phyloP scores from a whole-genome alignment of 2,888 invertebrate species.

The Plagodis dolabraria region DNA sequence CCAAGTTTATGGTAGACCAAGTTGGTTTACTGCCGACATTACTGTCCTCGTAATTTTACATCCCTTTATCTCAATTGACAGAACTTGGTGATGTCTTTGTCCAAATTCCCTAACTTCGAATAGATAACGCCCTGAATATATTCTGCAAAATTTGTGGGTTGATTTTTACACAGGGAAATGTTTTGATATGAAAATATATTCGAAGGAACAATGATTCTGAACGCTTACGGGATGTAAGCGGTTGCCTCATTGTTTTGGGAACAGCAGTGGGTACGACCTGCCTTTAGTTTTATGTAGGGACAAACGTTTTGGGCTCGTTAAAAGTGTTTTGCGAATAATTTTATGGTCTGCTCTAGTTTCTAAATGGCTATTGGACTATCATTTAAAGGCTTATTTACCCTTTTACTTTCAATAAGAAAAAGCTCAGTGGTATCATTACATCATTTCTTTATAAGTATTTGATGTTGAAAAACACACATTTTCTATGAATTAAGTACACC shows the following conservation, averaged over 20 bases:
- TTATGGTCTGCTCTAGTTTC: slow-evolving; percentile 18
- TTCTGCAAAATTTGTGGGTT: slow-evolving; percentile 46
- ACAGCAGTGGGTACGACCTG: slow-evolving; percentile 29
- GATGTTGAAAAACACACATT: neutral
- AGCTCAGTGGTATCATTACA: slow-evolving; percentile 15
- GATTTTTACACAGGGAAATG: slow-evolving; percentile 42
- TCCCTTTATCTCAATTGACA: slow-evolving; percentile 77
- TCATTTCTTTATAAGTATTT: too few species aligned
- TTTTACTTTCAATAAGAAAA: slow-evolving; percentile 16
- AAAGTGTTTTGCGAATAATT: slow-evolving; percentile 34
- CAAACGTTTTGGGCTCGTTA: slow-evolving; percentile 37
- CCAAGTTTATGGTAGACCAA: slow-evolving; percentile 57
- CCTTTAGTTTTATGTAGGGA: slow-evolving; percentile 35
- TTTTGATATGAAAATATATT: slow-evolving; percentile 37
- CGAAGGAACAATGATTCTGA: slow-evolving; percentile 33
- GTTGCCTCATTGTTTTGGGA: slow-evolving; percentile 39
- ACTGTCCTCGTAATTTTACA: slow-evolving; percentile 75
- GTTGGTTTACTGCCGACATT: slow-evolving; percentile 67
- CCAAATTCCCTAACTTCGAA: slow-evolving; percentile 53
- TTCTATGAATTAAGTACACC: neutral
- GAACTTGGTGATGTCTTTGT: slow-evolving; percentile 74
- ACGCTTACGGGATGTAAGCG: slow-evolving; percentile 36
- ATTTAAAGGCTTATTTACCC: slow-evolving; percentile 20
- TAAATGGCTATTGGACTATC: slow-evolving; percentile 20
- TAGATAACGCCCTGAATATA: slow-evolving; percentile 60